Evolutionary conservation across 2,888 invertebrate genomes (phyloP), one percentile per base, ranked within the genome.

Genomic region (Seira ritae): DNA sequence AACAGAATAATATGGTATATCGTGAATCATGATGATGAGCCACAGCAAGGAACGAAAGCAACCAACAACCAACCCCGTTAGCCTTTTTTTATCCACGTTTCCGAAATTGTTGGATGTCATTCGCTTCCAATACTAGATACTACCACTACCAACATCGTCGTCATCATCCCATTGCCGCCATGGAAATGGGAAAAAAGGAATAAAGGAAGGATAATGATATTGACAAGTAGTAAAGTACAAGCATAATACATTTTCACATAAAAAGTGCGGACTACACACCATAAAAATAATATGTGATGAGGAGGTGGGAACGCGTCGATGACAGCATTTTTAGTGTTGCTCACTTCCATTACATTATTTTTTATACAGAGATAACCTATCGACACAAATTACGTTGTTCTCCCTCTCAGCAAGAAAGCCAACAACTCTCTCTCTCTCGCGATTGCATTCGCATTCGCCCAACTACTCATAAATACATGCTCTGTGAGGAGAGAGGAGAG

Each of bases 271-370:
- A n/a, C n/a, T n/a, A n/a, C 20, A 62, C 3, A 19, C 19, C 19
- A 62, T 62, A 20, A 62, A n/a, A 62, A 20, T n/a, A 62, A 62
- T n/a, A n/a, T 62, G 62, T 20, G 62, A 62, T 3, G 62, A 62
- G 62, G 20, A 20, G 62, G 55, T 8, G 19, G 62, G 62, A 50
- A 3, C 6, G 50, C 50, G 15, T 2, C 55, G 55, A 55, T 55
- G 15, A 55, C 17, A 55, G 55, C 55, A 55, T 55, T 55, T 55
- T 55, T 55, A 55, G 17, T 55, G 55, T 55, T 55, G 55, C 55
- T 55, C 55, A 55, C 55, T 17, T 55, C 55, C 55, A 55, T 55
- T 55, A 55, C 55, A 55, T 55, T 55, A 12, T 55, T 55, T 55
- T 55, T n/a, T n/a, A n/a, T 31, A 31, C 8, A 31, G 2, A 3